phyloP scores from a whole-genome alignment of 2,888 invertebrate species.

The Eupithecia pulchellata region DNA sequence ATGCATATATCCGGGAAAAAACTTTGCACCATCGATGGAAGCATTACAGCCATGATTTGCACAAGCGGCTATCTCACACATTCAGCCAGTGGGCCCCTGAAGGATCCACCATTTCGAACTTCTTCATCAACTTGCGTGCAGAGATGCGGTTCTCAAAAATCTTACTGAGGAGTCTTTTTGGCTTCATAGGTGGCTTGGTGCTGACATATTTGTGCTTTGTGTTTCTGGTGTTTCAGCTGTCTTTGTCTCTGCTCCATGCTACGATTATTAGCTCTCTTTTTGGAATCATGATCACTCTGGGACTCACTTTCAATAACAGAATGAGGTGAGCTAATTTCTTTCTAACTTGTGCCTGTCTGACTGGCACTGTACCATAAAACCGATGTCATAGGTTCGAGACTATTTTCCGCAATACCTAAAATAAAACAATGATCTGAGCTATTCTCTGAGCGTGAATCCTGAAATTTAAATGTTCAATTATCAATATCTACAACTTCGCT shows the following conservation, averaged over 20 bases:
- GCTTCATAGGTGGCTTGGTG: constrained; percentile 87
- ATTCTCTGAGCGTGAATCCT: no score
- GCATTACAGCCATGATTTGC: constrained; percentile 70
- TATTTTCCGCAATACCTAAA: no score
- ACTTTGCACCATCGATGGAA: constrained; percentile 79
- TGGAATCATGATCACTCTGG: constrained; percentile 87
- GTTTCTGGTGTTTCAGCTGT: constrained; percentile 88
- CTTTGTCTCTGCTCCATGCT: constrained; percentile 85
- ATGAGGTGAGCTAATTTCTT: constrained; percentile 60
- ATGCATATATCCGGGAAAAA: constrained; percentile 69
- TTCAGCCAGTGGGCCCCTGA: constrained; percentile 70
- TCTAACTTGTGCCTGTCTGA: background rate
- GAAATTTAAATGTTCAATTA: no score
- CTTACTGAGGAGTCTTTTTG: constrained; percentile 86
- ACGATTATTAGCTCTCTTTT: constrained; percentile 87
- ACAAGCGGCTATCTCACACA: constrained; percentile 67
- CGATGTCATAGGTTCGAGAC: background rate
- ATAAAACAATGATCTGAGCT: no score
- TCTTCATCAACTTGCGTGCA: constrained; percentile 66
- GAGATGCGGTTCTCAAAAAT: constrained; percentile 85
- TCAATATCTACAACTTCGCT: no score
- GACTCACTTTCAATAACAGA: constrained; percentile 87
- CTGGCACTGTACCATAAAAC: background rate
- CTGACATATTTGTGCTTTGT: constrained; percentile 88
- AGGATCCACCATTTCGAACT: constrained; percentile 65